Base-by-base conservation (phyloP, 2,113 vertebrate species). In the Pica pica region DNA sequence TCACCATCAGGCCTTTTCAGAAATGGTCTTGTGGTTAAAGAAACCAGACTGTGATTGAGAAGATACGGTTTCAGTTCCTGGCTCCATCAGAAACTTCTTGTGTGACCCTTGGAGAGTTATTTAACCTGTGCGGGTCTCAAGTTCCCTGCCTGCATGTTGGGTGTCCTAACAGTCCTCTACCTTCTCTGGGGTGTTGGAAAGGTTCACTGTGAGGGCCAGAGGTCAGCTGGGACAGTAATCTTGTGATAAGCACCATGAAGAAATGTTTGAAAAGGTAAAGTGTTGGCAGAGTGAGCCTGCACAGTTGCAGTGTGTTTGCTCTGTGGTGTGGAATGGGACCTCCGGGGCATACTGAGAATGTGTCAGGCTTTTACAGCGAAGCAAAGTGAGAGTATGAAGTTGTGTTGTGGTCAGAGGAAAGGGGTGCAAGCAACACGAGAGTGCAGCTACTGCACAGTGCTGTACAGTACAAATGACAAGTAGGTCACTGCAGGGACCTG, bases 331-430 rank as follows among this genome's bases (percentile, higher is more conserved):
- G 73, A 96, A 88, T 71, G 86, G 35, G 83, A 93, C 90, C 94
- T 90, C 73, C 3, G 0, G 85, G 88, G 90, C 69, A 69, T 64
- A 57, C 49, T 42, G 90, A 60, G 90, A 90, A 92, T 84, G 88
- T 89, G 69, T 93, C 80, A 71, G 88, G 60, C 93, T 96, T 94
- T 94, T 94, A 84, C 92, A 89, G 94, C 88, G 85, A 93, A 92
- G 76, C 28, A 17, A 86, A 92, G 73, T 87, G 92, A 95, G 83
- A 95, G 71, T 67, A 61, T 61, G 37, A 79, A 78, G 68, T 63
- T 93, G 47, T 94, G 31, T 91, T 93, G 83, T 87, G 60, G 64
- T 89, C 8, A 1, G 65, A 93, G 73, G 65, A 93, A 42, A 71
- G 81, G 41, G 87, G 75, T 61, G 69, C 67, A 76, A 69, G 60